Conservation (phyloP, 2,113 vertebrate species). For the Fregetta grallaria region DNA sequence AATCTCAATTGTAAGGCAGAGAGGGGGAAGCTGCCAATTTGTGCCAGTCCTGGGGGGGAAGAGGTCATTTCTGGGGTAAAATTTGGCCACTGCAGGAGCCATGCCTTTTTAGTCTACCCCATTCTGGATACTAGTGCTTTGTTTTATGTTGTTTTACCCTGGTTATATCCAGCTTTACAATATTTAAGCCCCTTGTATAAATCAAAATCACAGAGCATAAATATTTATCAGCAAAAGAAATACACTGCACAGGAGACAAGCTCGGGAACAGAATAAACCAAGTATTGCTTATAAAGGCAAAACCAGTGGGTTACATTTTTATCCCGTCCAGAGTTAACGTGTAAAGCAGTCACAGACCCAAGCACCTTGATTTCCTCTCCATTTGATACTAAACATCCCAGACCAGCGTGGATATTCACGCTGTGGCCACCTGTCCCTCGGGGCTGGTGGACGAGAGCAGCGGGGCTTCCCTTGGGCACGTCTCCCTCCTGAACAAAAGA, state of each 20-base stretch:
- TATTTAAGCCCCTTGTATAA: conserved; percentile 59
- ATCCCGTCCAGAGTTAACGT: background rate
- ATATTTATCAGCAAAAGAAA: conserved; percentile 67
- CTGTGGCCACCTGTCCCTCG: background rate
- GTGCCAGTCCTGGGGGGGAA: background rate
- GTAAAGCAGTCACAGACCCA: background rate
- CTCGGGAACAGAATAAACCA: background rate
- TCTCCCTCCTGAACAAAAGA: background rate
- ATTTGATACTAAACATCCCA: background rate
- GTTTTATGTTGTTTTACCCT: conserved; percentile 14
- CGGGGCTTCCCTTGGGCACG: background rate
- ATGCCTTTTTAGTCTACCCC: background rate
- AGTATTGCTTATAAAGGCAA: conserved; percentile 31
- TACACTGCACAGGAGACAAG: conserved; percentile 36
- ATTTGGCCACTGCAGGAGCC: background rate
- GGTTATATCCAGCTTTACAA: conserved; percentile 22
- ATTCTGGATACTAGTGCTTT: background rate
- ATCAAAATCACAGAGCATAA: conserved; percentile 54
- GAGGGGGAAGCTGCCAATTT: background rate
- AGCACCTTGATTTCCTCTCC: background rate
- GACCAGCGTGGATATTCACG: fast-evolving
- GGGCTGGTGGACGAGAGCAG: background rate
- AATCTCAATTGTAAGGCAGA: conserved; percentile 25
- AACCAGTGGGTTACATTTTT: background rate
- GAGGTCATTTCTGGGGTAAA: conserved; percentile 9